Conservation (phyloP, 2,797 vertebrate species). For the Cynodonichthys magdalenae region DNA sequence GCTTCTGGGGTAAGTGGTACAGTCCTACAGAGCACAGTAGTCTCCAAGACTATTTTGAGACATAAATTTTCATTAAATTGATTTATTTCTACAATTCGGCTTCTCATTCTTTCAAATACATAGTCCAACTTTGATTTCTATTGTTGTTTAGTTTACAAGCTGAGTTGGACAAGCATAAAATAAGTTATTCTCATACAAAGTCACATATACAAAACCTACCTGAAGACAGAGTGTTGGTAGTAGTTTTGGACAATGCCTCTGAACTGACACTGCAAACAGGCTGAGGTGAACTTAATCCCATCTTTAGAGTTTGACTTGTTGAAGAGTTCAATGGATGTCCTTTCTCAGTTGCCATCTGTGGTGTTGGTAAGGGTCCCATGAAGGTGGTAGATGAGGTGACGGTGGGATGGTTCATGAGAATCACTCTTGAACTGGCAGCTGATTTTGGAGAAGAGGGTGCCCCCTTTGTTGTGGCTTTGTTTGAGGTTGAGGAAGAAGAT, state of each 20-base stretch:
- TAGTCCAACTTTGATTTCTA: neutral
- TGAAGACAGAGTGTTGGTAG: conserved; percentile 77
- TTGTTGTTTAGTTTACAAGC: neutral
- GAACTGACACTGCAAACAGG: conserved; percentile 78
- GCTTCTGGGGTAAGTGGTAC: too few species aligned
- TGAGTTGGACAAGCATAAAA: conserved; percentile 1
- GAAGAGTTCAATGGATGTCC: conserved; percentile 67
- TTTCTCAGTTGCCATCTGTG: conserved; percentile 31
- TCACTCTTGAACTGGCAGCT: conserved; percentile 80
- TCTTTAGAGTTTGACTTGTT: conserved; percentile 84
- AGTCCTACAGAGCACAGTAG: too few species aligned
- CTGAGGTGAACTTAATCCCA: conserved; percentile 84
- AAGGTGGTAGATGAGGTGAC: conserved; percentile 51
- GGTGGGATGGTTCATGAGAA: conserved; percentile 75
- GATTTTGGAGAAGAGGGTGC: conserved; percentile 67
- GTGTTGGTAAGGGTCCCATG: conserved; percentile 80
- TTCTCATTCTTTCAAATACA: too few species aligned
- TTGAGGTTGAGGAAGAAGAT: conserved; percentile 69
- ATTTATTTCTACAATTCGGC: too few species aligned
- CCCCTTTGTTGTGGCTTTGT: conserved; percentile 68
- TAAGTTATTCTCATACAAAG: neutral
- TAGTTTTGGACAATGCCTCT: conserved; percentile 69
- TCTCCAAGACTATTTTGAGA: too few species aligned
- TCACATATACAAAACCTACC: conserved; percentile 51
- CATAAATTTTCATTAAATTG: too few species aligned